phyloP scores from a whole-genome alignment of 30 jellyfish, hydroid and myxozoan species.

The Aurelia sp. region DNA sequence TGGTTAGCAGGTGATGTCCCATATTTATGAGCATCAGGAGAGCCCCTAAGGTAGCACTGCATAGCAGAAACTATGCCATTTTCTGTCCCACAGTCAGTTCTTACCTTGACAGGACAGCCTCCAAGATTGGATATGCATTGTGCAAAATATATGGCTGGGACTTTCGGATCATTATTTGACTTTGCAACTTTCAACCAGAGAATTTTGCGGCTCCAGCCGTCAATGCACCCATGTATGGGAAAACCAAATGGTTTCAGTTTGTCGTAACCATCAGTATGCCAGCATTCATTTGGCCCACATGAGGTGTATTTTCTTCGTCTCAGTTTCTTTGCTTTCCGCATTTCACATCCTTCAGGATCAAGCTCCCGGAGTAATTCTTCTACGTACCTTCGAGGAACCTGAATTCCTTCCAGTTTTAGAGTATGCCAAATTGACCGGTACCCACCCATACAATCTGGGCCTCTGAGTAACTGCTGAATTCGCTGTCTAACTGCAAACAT shows the following conservation, averaged over 20 bases:
- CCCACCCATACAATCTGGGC: constrained; percentile 3
- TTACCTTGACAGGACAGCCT: constrained; percentile 16
- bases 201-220: constrained; percentile 16
- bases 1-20: constrained; percentile 19
- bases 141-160: no score
- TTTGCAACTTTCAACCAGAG: no score
- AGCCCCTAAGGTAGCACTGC: not conserved
- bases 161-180: no score
- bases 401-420: not conserved
- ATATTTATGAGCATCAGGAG: constrained; percentile 32
- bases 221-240: constrained; percentile 48
- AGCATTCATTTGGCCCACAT: constrained; percentile 44
- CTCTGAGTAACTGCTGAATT: not conserved
- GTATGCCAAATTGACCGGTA: constrained; percentile 17
- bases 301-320: constrained; percentile 19
- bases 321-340: not conserved
- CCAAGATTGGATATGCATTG: not conserved
- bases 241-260: constrained; percentile 55
- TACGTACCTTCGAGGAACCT: constrained; percentile 5
- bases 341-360: not conserved
- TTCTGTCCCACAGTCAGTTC: constrained; percentile 39
- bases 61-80: constrained; percentile 24
- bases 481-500: not conserved
- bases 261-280: constrained; percentile 9
- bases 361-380: not conserved